Base-by-base conservation (phyloP, 1,140 invertebrate species). In the Meloidogyne exigua region DNA sequence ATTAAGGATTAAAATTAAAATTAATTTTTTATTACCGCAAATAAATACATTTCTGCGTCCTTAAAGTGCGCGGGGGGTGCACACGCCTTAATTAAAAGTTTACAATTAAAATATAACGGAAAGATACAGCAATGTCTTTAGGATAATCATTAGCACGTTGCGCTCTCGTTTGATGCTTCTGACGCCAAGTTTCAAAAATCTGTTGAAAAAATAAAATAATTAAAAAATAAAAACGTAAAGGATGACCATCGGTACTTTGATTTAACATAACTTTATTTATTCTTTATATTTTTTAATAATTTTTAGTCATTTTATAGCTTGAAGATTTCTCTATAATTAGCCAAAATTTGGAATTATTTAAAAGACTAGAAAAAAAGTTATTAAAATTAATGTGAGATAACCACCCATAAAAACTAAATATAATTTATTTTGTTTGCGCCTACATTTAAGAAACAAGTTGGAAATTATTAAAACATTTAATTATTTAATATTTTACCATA, bases 1-100 rank as follows among this genome's bases (percentile, higher is more conserved):
- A 42, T 57, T 57, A 1, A 68, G 12, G 2, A 79, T 57, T 62
- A 63, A 57, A n/a, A 13, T 64, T n/a, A n/a, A n/a, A 62, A 42
- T n/a, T 39, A 76, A 63, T 42, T 73, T 44, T 70, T 83, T 79
- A 83, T 80, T 67, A 84, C 80, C 44, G 80, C 75, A 72, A 84
- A 87, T 9, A 84, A 86, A 42, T 79, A 44, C 85, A 87, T 87
- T 25, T 75, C 57, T 9, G 85, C 79, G 64, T 86, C 81, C 21
- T 72, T 73, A 77, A 87, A 87, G 28, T 87, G 85, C 28, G 82
- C 81, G 11, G 70, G 72, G 66, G 85, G 88, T 11, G 80, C 66
- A 68, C 85, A 87, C n/a, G 78, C 67, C 21, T 73, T 15, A 25
- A 81, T 78, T 28, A 72, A 36, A 82, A 72, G 21, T 18, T 25